Evolutionary conservation across 2,888 invertebrate genomes (phyloP), one percentile per base, ranked within the genome.

Genomic region (Drosophila rellima): DNA sequence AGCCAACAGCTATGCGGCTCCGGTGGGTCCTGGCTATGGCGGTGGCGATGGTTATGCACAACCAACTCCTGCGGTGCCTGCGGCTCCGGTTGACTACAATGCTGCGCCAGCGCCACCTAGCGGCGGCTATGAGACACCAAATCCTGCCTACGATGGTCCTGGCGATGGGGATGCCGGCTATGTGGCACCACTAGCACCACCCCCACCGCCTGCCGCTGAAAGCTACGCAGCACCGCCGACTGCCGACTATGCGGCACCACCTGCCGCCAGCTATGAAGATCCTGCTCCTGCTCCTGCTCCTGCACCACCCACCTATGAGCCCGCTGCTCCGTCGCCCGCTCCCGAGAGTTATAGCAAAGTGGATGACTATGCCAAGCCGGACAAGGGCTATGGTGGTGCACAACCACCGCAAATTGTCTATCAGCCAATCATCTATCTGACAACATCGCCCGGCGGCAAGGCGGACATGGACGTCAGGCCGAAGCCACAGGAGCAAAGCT

Each of bases 401-500:
- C 82, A 61, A 10, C 45, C 47, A 18, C 86, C 90, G 0, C 89
- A 87, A 44, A 84, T 90, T 18, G 70, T 90, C 29, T 90, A 90
- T 69, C 90, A 91, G 45, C 91, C 90, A 18, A 90, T 91, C 6
- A 91, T 90, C 42, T 90, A 90, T 48, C 59, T 91, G 0, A 72
- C 87, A 1, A 72, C 90, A 5, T 74, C 75, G 6, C 31, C 71
- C 0, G 70, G 56, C 2, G 29, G 17, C 0, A 73, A 61, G 11
- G 29, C 55, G 2, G 54, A 61, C 4, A 15, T n/a, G 5, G 56
- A 47, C 18, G 11, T 15, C 26, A 61, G 70, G 11, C 15, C 11
- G 6, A 63, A 64, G n/a, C 29, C 20, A 4, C 17, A 40, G n/a
- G 62, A 45, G 2, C 54, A 52, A 29, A 50, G 39, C 18, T 77